A percentile compares a stretch with the other conserved stretches of the same genome.
Evolutionary conservation across 2,113 vertebrate genomes (phyloP).

Genomic region (Phodopus roborovskii): DNA sequence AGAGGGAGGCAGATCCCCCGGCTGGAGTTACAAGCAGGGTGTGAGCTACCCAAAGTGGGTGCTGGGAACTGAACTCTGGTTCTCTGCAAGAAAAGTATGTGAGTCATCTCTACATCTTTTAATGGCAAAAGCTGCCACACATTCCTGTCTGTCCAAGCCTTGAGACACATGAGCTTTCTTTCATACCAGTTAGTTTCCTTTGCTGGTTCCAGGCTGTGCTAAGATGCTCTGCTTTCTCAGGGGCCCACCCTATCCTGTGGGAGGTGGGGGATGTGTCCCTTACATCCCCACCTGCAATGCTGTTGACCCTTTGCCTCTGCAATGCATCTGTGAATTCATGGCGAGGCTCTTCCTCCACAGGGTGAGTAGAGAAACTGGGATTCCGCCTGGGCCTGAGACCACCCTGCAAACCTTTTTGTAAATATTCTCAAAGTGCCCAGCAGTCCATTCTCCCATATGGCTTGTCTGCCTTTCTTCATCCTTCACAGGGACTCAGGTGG

Average conservation of each 20-base stretch:
- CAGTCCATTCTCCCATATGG: background rate
- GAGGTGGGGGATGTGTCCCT: background rate
- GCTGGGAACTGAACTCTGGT: background rate
- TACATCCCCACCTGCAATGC: background rate
- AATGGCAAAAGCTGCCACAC: background rate
- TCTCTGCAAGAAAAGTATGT: background rate
- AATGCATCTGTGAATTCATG: background rate
- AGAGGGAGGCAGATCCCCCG: background rate
- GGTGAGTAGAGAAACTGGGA: background rate
- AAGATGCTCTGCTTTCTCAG: background rate
- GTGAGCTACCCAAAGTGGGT: background rate
- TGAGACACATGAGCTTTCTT: background rate
- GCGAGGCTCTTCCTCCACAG: background rate
- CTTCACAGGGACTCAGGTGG: background rate
- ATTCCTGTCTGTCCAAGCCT: background rate
- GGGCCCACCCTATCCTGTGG: background rate
- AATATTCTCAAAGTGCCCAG: background rate
- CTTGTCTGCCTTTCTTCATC: background rate
- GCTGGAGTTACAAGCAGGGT: background rate
- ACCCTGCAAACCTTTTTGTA: background rate
- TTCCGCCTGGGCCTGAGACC: background rate
- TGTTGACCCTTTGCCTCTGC: rapidly evolving
- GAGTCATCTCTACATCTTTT: background rate
- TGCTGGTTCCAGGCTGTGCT: background rate
- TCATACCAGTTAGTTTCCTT: background rate